Evolutionary conservation across 2,113 vertebrate species (phyloP).

Genomic region (Phrynosoma blainvillii): DNA sequence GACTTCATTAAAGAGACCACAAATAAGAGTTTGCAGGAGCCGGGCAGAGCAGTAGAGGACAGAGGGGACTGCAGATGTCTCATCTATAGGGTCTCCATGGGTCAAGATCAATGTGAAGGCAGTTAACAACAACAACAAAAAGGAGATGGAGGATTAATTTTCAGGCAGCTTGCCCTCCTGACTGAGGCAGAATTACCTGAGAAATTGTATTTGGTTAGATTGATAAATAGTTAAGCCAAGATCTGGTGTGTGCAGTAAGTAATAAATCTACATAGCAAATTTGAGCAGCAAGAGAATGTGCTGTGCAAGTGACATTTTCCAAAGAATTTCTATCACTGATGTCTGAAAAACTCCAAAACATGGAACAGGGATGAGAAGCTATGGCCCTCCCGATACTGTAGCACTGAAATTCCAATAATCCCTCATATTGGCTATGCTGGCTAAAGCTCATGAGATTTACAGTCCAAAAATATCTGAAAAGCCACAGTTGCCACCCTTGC

Average conservation of each 20-base stretch:
- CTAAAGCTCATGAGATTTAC: too few relatives aligned
- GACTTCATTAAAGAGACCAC: too few relatives aligned
- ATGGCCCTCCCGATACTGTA: neutral
- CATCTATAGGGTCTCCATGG: too few relatives aligned
- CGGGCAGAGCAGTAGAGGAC: too few relatives aligned
- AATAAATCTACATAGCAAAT: neutral
- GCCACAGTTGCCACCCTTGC: too few relatives aligned
- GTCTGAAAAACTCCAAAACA: neutral
- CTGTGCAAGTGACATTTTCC: neutral
- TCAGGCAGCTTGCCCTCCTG: constrained; percentile 39
- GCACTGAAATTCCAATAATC: neutral
- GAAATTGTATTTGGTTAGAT: constrained; percentile 40
- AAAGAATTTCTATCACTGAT: neutral
- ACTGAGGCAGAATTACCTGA: constrained; percentile 50
- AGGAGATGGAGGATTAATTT: constrained; percentile 54
- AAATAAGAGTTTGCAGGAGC: too few relatives aligned
- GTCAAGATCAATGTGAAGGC: too few relatives aligned
- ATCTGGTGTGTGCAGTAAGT: too few relatives aligned
- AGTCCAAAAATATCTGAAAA: too few relatives aligned
- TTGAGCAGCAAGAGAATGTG: neutral
- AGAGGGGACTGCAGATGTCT: too few relatives aligned
- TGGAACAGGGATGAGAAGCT: neutral
- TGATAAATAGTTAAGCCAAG: neutral
- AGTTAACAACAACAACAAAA: neutral
- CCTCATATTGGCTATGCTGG: neutral